A percentile compares a stretch with the other conserved stretches of the same genome.
These are phyloP conservation scores for Lochmaea crataegi DNA, from an alignment of 2,888 invertebrate species.

Conservation along the genomic window DNA sequence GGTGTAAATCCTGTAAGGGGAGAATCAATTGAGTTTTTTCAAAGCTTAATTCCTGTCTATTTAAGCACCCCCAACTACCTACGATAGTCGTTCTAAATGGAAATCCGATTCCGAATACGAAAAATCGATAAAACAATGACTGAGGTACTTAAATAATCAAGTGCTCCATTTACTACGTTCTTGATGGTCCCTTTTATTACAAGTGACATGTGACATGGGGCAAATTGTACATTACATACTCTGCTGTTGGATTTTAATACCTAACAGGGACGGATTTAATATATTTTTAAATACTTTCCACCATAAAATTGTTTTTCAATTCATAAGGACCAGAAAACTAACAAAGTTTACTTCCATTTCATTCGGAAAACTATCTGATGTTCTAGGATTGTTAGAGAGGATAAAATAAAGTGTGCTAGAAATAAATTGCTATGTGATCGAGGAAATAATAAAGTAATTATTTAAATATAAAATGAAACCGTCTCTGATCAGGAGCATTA, in stretches of 20 bases:
- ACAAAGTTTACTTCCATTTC: too few relatives aligned
- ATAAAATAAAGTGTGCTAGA: too few relatives aligned
- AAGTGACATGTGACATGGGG: slow-evolving; percentile 32
- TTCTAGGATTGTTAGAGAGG: too few relatives aligned
- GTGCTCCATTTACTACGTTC: slow-evolving; percentile 32
- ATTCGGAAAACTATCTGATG: too few relatives aligned
- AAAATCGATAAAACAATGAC: slow-evolving; percentile 31
- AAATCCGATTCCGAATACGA: slow-evolving; percentile 29
- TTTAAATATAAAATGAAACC: neutral
- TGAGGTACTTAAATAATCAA: slow-evolving; percentile 35
- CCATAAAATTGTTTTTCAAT: too few relatives aligned
- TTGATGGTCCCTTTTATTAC: slow-evolving; percentile 32
- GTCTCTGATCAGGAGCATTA: slow-evolving; percentile 10
- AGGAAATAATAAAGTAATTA: neutral
- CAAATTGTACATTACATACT: slow-evolving; percentile 28
- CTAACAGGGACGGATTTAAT: neutral
- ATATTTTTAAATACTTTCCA: neutral
- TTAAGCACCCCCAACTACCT: slow-evolving; percentile 13
- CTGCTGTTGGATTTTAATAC: slow-evolving; percentile 24
- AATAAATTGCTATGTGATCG: too few relatives aligned
- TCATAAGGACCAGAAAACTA: too few relatives aligned
- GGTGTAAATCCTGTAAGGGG: neutral
- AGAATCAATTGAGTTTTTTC: slow-evolving; percentile 13
- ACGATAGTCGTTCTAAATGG: slow-evolving; percentile 22
- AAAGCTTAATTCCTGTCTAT: slow-evolving; percentile 14